phyloP scores from a whole-genome alignment of 1,140 invertebrate species.

The Neomicropteryx cornuta region DNA sequence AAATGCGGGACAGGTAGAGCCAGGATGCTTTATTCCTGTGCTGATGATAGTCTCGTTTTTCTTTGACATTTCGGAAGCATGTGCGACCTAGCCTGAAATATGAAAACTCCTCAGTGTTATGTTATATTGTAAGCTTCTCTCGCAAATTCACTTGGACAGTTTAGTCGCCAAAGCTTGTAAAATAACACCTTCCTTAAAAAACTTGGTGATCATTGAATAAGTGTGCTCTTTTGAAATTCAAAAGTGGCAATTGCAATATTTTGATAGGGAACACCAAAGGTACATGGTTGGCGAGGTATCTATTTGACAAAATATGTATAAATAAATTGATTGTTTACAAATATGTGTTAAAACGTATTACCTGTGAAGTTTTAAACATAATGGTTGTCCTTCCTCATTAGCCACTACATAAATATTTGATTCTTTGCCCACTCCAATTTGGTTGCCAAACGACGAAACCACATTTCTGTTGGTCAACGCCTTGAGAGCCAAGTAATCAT shows the following conservation, averaged over 20 bases:
- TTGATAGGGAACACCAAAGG: no score
- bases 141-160: not conserved
- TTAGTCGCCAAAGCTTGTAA: not conserved
- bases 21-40: conserved; percentile 84
- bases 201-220: not conserved
- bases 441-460: conserved; percentile 87
- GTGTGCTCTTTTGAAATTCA: not conserved
- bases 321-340: no score
- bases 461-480: conserved; percentile 68
- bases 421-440: conserved; percentile 98
- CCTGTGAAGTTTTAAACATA: conserved; percentile 89
- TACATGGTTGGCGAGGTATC: no score
- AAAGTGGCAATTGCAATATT: no score
- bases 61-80: conserved; percentile 94
- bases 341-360: no score
- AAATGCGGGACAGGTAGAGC: conserved; percentile 95
- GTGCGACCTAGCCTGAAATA: conserved; percentile 71
- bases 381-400: conserved; percentile 58
- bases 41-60: conserved; percentile 94
- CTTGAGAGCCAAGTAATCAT: conserved; percentile 94
- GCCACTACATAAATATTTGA: conserved; percentile 88
- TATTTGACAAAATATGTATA: no score
- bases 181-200: no score
- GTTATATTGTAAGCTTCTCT: not conserved
- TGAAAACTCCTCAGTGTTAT: not conserved